Conservation (phyloP, 1,140 invertebrate species). For the Drosophila biarmipes region DNA sequence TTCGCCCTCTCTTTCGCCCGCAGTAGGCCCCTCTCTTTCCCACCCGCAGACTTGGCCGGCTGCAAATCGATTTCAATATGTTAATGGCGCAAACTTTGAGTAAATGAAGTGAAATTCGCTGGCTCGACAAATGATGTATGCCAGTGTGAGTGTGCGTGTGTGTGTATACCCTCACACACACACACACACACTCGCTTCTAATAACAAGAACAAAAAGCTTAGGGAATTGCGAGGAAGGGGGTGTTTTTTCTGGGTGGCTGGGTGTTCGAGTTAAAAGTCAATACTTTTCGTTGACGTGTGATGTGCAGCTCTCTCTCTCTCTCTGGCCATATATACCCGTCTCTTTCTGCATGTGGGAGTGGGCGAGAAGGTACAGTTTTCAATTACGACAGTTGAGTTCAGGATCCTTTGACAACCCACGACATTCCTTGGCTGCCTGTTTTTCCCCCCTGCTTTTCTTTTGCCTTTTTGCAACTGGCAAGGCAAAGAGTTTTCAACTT, state of each 20-base stretch:
- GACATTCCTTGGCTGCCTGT: conserved; percentile 15
- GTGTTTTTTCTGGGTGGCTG: background rate
- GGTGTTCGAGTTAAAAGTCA: conserved; percentile 70
- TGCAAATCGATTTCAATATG: conserved; percentile 76
- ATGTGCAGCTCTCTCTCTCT: conserved; percentile 11
- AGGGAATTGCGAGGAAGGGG: conserved; percentile 9
- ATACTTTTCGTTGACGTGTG: conserved; percentile 72
- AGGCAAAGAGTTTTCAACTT: conserved; percentile 32
- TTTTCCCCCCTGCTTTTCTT: background rate
- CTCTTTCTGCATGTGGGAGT: conserved; percentile 2
- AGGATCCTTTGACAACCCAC: conserved; percentile 64
- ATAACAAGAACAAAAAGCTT: conserved; percentile 24
- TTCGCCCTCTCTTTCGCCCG: conserved; percentile 5
- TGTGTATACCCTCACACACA: conserved; percentile 19
- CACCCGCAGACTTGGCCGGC: conserved; percentile 2
- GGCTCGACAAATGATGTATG: conserved; percentile 45
- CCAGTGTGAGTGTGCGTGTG: conserved; percentile 16
- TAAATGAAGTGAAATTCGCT: conserved; percentile 70
- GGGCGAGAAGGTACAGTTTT: conserved; percentile 66
- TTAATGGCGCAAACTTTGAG: conserved; percentile 63
- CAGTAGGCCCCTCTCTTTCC: background rate
- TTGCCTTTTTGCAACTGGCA: background rate
- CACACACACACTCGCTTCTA: conserved; percentile 9
- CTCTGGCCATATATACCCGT: background rate
- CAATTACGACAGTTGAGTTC: conserved; percentile 67